Conservation (phyloP, 2,888 invertebrate species). For the Odontocolon sp. region DNA sequence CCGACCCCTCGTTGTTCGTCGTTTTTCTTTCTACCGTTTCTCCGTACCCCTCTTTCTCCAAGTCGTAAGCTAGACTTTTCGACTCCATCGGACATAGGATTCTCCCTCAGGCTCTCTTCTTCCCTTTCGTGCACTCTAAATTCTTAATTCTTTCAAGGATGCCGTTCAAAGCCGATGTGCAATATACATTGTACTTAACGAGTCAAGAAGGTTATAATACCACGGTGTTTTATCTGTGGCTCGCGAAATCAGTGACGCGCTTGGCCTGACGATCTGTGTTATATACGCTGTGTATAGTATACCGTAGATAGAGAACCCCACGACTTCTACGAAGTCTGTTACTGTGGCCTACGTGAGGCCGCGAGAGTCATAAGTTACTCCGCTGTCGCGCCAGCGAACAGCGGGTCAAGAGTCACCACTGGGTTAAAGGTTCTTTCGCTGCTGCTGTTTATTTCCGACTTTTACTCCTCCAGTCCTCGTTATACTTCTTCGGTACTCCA, state of each 20-base stretch:
- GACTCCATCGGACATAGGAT: conserved; percentile 31
- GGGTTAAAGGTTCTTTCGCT: conserved; percentile 49
- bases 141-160: conserved; percentile 32
- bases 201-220: conserved; percentile 32
- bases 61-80: conserved; percentile 47
- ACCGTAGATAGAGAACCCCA: conserved; percentile 3
- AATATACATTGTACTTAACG: conserved; percentile 27
- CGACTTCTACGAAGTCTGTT: conserved; percentile 54
- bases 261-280: conserved; percentile 38
- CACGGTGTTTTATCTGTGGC: conserved; percentile 33
- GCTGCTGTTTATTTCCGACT: conserved; percentile 53
- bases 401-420: conserved; percentile 55
- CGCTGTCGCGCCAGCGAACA: conserved; percentile 17
- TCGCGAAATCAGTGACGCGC: conserved; percentile 51
- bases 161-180: conserved; percentile 17
- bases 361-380: conserved; percentile 45
- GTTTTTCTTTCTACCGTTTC: conserved; percentile 49
- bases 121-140: conserved; percentile 39
- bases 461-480: conserved; percentile 17
- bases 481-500: conserved; percentile 15
- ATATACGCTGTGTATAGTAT: conserved; percentile 33
- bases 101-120: conserved; percentile 24
- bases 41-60: conserved; percentile 48
- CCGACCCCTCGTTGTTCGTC: conserved; percentile 37
- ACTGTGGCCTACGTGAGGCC: conserved; percentile 55